phyloP scores from a whole-genome alignment of 2,888 invertebrate genomes.

The Agonopterix alstromeriana region DNA sequence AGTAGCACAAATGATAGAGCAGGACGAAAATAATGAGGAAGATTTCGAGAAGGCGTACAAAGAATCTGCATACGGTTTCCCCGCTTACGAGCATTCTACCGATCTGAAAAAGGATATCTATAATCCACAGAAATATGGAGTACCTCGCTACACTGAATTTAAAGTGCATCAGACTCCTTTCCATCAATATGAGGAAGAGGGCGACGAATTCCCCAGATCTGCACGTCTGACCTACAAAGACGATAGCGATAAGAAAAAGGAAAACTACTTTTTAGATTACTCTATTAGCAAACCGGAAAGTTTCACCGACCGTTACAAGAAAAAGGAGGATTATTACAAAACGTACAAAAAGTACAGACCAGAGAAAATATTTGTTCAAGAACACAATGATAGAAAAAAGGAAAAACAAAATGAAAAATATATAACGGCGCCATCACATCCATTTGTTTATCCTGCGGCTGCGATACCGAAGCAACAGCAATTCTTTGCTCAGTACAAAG shows the following conservation, averaged over 20 bases:
- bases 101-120: constrained; percentile 54
- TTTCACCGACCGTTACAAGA: constrained; percentile 41
- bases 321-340: constrained; percentile 57
- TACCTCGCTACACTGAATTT: constrained; percentile 33
- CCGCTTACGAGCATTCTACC: constrained; percentile 41
- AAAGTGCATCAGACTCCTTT: constrained; percentile 46
- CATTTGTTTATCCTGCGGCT: constrained; percentile 27
- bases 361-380: constrained; percentile 29
- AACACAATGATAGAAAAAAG: constrained; percentile 30
- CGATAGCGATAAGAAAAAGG: constrained; percentile 48
- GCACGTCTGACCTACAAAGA: constrained; percentile 53
- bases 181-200: constrained; percentile 50
- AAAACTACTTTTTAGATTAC: constrained; percentile 54
- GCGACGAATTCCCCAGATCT: constrained; percentile 50
- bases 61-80: constrained; percentile 61
- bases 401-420: constrained; percentile 45
- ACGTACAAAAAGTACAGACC: constrained; percentile 50
- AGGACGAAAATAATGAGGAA: constrained; percentile 61
- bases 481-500: constrained; percentile 41
- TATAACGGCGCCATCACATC: constrained; percentile 22
- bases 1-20: constrained; percentile 39
- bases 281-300: constrained; percentile 54
- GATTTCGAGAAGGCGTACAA: constrained; percentile 66
- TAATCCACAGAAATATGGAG: constrained; percentile 49
- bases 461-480: constrained; percentile 39